Conservation (phyloP, 2,888 invertebrate species). For the Sinohyriopsis cumingii region DNA sequence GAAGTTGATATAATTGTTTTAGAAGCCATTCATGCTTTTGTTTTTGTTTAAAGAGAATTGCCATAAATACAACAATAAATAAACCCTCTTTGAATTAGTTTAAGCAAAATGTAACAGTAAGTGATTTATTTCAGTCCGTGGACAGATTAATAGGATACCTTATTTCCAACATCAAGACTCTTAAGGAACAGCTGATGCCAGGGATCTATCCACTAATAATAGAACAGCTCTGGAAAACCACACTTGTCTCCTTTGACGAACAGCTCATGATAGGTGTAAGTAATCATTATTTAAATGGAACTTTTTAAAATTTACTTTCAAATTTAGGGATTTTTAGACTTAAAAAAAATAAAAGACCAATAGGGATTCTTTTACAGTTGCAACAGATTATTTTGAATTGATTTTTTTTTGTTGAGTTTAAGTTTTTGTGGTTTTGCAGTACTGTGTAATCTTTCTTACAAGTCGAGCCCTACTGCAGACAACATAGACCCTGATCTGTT, state of each 20-base stretch:
- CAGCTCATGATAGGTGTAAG: conserved; percentile 59
- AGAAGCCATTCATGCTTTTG: no score
- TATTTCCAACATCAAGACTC: conserved; percentile 56
- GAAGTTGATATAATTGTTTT: no score
- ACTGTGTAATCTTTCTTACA: no score
- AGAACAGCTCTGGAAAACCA: conserved; percentile 57
- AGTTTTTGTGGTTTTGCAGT: no score
- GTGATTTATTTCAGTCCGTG: conserved; percentile 49
- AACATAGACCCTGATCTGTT: no score
- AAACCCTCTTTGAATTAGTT: not conserved
- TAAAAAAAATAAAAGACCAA: not conserved
- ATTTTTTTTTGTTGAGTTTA: no score
- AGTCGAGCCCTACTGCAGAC: no score
- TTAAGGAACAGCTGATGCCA: conserved; percentile 56
- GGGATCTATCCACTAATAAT: conserved; percentile 59
- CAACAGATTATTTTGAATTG: no score
- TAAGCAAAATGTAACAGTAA: not conserved
- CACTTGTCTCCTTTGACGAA: conserved; percentile 43
- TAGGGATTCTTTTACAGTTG: no score
- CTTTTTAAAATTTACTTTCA: not conserved
- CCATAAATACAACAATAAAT: not conserved
- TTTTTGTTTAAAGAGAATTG: no score
- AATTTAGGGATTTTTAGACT: not conserved
- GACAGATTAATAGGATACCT: conserved; percentile 61
- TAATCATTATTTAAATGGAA: not conserved